phyloP scores from a whole-genome alignment of 2,113 vertebrate genomes.

The Girardinichthys multiradiatus region DNA sequence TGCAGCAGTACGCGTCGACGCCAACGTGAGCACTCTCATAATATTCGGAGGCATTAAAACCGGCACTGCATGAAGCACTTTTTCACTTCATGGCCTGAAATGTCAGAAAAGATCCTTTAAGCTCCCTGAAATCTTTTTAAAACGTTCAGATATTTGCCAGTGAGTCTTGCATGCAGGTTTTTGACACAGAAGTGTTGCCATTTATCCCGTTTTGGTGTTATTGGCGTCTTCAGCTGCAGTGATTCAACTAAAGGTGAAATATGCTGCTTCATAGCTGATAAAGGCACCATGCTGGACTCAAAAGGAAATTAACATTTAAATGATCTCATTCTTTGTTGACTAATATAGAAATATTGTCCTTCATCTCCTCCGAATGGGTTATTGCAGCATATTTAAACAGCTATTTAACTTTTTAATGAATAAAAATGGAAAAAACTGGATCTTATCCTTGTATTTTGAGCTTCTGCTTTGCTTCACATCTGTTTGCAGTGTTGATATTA shows the following conservation, averaged over 20 bases:
- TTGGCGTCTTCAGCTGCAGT: conserved; percentile 17
- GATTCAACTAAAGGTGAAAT: neutral
- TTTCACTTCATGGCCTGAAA: conserved; percentile 20
- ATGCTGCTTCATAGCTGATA: neutral
- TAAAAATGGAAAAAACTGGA: neutral
- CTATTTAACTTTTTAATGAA: neutral
- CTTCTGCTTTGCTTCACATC: neutral
- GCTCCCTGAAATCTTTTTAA: neutral
- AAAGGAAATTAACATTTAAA: conserved; percentile 2
- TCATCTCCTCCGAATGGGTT: neutral
- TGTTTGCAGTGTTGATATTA: neutral
- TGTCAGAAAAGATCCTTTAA: neutral
- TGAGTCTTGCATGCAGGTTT: neutral
- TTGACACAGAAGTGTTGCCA: neutral
- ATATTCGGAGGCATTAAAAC: neutral
- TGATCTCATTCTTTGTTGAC: conserved; percentile 20
- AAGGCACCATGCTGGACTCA: neutral
- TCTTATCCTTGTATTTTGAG: neutral
- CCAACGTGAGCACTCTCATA: conserved; percentile 77
- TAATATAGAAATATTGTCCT: neutral
- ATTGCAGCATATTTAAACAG: neutral
- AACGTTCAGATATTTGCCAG: neutral
- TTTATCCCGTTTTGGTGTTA: conserved; percentile 1
- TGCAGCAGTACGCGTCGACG: conserved; percentile 86
- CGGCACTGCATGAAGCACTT: conserved; percentile 48